phyloP scores from a whole-genome alignment of 64 coral and sea anemone genomes.

The Anthopleura sola region DNA sequence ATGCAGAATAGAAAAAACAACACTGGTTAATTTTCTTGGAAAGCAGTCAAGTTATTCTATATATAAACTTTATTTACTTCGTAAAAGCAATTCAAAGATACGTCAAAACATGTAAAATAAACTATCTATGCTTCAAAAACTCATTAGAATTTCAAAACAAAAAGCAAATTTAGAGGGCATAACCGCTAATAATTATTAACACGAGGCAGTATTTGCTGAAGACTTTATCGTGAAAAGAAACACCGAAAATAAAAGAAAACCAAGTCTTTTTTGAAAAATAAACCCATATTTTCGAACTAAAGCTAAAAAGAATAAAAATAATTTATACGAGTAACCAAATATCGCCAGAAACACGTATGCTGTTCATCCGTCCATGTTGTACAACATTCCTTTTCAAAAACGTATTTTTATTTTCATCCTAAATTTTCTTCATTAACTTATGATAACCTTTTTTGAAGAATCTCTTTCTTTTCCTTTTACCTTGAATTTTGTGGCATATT shows the following conservation, averaged over 20 bases:
- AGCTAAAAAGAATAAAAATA: too few species aligned
- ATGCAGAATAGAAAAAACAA: neutral
- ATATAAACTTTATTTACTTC: neutral
- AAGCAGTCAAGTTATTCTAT: neutral
- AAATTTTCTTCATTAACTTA: neutral
- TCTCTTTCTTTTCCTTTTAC: neutral
- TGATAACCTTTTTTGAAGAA: neutral
- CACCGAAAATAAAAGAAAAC: neutral
- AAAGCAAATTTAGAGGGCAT: neutral
- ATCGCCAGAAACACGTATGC: too few species aligned
- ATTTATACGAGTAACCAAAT: too few species aligned
- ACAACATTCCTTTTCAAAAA: neutral
- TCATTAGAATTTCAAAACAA: conserved; percentile 14
- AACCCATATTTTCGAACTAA: too few species aligned
- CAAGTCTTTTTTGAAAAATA: neutral
- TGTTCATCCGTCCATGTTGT: too few species aligned
- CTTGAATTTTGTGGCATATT: neutral
- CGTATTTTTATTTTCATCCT: neutral
- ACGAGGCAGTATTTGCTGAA: neutral
- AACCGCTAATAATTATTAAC: neutral
- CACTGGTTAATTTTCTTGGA: neutral
- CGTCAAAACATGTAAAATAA: neutral
- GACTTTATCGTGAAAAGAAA: neutral
- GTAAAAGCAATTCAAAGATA: neutral
- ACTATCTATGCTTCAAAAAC: neutral